Percentiles rank a stretch among this genome's conserved stretches.
These are phyloP conservation scores for Huso huso DNA, from an alignment of 2,797 vertebrate genomes.

Conservation along the genomic window DNA sequence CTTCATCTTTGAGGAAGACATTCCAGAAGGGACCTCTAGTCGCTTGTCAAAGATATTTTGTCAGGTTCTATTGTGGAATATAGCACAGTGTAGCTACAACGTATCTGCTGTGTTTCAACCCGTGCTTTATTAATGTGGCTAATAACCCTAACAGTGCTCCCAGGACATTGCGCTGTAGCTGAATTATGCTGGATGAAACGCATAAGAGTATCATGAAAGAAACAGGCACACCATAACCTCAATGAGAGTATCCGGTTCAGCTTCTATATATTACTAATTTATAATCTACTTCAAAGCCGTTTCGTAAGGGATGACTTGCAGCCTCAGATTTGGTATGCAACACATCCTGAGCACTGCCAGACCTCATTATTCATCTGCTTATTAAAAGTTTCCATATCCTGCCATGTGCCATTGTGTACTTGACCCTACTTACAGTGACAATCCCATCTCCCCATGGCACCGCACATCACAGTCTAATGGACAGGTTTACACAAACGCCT, in stretches of 20 bases:
- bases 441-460: not conserved
- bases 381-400: slow-evolving; percentile 1
- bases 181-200: not conserved
- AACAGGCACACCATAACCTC: not conserved
- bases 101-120: not conserved
- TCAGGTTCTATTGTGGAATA: too few relatives aligned
- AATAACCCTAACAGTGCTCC: not conserved
- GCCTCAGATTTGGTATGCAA: not conserved
- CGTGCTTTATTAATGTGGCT: not conserved
- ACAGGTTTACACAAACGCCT: not conserved
- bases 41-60: too few relatives aligned
- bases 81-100: not conserved
- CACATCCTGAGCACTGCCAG: not conserved
- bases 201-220: not conserved
- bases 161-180: not conserved
- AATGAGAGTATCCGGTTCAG: not conserved
- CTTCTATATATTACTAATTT: slow-evolving; percentile 3
- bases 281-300: not conserved
- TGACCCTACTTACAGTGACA: not conserved
- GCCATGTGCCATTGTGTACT: not conserved
- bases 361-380: slow-evolving; percentile 1
- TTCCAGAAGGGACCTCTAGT: too few relatives aligned
- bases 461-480: not conserved
- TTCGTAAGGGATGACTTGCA: not conserved
- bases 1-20: too few relatives aligned